A percentile compares a stretch with the other conserved stretches of the same genome.
These are phyloP conservation scores for Mus spicilegus DNA, from an alignment of 2,113 vertebrate species.

Conservation along the genomic window DNA sequence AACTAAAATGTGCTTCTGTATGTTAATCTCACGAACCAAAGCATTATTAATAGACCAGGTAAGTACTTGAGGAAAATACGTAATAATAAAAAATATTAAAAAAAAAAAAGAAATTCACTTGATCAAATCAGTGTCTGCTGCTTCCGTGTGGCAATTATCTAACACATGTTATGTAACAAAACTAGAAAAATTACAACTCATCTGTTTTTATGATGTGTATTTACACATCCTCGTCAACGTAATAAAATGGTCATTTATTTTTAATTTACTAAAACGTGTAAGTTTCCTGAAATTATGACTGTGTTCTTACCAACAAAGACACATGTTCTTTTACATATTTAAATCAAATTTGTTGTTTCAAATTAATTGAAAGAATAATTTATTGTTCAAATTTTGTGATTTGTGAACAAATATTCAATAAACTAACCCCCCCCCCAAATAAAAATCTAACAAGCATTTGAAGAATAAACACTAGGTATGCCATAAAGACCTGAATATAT, in stretches of 20 bases:
- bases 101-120: too few species aligned
- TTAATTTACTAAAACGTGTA: neutral
- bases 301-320: neutral
- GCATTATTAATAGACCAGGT: slow-evolving; percentile 58
- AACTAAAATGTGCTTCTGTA: slow-evolving; percentile 66
- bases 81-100: too few species aligned
- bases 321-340: neutral
- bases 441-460: neutral
- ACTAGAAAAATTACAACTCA: neutral
- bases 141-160: neutral
- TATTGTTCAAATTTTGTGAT: neutral
- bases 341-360: neutral
- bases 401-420: neutral
- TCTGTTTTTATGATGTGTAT: neutral
- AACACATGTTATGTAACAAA: neutral
- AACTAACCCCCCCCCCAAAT: neutral
- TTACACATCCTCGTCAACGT: neutral
- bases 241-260: neutral
- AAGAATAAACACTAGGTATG: neutral
- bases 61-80: too few species aligned
- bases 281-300: neutral
- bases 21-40: slow-evolving; percentile 78
- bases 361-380: neutral
- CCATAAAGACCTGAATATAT: neutral
- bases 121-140: neutral